Percentiles rank a stretch among this genome's conserved stretches.
phyloP scores from a whole-genome alignment of 37 sponge, comb jelly and placozoan species.

The Beroe forskalii region DNA sequence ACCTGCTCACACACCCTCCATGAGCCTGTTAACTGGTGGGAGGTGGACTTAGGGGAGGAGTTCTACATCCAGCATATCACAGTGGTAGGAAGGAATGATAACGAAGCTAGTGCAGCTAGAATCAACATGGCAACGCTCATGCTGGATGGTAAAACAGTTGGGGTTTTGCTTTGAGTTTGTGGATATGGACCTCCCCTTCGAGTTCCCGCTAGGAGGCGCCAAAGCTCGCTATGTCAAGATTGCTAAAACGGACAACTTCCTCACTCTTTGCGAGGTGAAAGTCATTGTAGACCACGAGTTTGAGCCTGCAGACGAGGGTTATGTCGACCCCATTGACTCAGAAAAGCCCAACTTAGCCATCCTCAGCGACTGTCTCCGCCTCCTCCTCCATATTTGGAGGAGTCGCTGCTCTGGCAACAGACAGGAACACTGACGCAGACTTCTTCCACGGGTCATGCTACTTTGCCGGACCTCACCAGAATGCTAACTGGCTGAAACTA shows the following conservation, averaged over 20 bases:
- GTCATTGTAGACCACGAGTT: conserved; percentile 8
- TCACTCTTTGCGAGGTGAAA: conserved; percentile 2
- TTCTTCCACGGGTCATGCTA: conserved; percentile 31
- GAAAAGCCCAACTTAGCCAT: conserved; percentile 7
- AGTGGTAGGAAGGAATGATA: not conserved
- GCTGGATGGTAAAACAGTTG: conserved; percentile 14
- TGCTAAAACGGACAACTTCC: not conserved
- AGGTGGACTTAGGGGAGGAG: conserved; percentile 21
- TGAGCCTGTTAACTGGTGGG: not conserved
- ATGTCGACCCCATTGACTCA: not conserved
- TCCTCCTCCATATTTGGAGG: conserved; percentile 9
- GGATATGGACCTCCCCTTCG: not conserved
- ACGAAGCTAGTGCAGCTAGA: not conserved
- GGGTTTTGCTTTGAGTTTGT: not conserved
- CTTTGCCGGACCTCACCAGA: conserved; percentile 26
- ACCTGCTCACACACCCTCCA: conserved; percentile 10
- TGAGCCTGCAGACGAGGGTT: not conserved
- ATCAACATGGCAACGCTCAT: not conserved
- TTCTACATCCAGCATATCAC: conserved; percentile 33
- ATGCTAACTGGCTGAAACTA: conserved; percentile 13
- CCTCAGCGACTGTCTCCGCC: not conserved
- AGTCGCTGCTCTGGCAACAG: not conserved
- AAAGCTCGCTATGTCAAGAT: not conserved
- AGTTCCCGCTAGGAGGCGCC: not conserved
- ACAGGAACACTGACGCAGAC: not conserved